Evolutionary conservation across 2,113 vertebrate genomes (phyloP).

Genomic region (Synchiropus splendidus): DNA sequence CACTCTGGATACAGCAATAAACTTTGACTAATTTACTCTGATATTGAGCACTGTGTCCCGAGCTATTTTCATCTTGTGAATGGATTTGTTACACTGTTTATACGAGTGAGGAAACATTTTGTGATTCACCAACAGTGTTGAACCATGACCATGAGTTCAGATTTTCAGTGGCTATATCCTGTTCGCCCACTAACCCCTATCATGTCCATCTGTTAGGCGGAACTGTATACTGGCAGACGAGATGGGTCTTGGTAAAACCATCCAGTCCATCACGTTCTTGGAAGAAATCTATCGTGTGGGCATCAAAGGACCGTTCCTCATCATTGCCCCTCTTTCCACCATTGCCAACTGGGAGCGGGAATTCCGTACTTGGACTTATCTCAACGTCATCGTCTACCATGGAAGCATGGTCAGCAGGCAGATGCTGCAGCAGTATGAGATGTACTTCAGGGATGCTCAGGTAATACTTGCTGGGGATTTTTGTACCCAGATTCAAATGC

Average conservation of each 20-base stretch:
- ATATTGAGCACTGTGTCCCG: too few species aligned
- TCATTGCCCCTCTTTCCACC: conserved; percentile 96
- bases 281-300: conserved; percentile 84
- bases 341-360: conserved; percentile 98
- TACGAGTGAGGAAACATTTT: too few species aligned
- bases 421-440: conserved; percentile 98
- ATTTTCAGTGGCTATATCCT: not conserved
- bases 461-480: conserved; percentile 48
- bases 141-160: too few species aligned
- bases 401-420: conserved; percentile 94
- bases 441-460: conserved; percentile 97
- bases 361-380: conserved; percentile 90
- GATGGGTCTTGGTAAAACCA: conserved; percentile 98
- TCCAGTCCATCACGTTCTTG: conserved; percentile 97
- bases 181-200: not conserved
- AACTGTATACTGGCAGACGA: conserved; percentile 99
- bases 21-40: too few species aligned
- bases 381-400: conserved; percentile 95
- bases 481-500: too few species aligned
- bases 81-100: too few species aligned
- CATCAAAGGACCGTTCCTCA: conserved; percentile 87
- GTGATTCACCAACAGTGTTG: too few species aligned
- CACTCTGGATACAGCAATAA: too few species aligned
- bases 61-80: too few species aligned
- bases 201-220: conserved; percentile 60